These are phyloP conservation scores for Brachionus rotundiformis DNA, from an alignment of 1,140 invertebrate species.

Conservation along the genomic window DNA sequence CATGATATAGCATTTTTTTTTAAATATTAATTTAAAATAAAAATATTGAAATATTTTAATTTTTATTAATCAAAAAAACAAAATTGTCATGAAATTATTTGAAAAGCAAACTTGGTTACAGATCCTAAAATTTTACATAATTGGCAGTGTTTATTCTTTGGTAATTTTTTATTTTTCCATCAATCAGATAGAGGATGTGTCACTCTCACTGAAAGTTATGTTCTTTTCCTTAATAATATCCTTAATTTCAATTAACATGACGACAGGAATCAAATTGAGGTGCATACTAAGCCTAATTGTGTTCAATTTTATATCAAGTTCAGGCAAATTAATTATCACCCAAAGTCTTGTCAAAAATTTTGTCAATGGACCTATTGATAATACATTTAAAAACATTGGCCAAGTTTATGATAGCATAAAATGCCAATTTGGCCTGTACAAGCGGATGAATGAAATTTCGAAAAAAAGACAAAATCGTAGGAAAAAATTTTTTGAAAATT, in stretches of 20 bases:
- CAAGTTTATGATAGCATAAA: neutral
- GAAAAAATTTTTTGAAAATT: neutral
- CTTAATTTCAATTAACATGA: neutral
- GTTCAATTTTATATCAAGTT: constrained; percentile 20
- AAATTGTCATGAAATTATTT: neutral
- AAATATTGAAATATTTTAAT: too few relatives aligned
- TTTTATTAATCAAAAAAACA: too few relatives aligned
- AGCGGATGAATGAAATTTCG: neutral
- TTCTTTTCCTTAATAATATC: neutral
- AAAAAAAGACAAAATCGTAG: constrained; percentile 2
- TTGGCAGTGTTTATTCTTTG: neutral
- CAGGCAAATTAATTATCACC: neutral
- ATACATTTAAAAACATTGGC: neutral
- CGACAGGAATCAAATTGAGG: neutral
- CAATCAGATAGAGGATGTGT: neutral
- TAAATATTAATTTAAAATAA: too few relatives aligned
- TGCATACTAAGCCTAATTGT: neutral
- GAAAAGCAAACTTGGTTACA: neutral
- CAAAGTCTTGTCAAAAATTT: neutral
- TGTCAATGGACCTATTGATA: neutral
- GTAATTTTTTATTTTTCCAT: constrained; percentile 27
- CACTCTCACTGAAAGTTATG: neutral
- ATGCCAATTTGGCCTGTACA: constrained; percentile 12
- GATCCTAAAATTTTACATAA: neutral
- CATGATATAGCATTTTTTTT: constrained; percentile 5